Percentiles rank a stretch among this genome's conserved stretches.
These are phyloP conservation scores for Cydia amplana DNA, from an alignment of 1,140 invertebrate species.

Conservation along the genomic window DNA sequence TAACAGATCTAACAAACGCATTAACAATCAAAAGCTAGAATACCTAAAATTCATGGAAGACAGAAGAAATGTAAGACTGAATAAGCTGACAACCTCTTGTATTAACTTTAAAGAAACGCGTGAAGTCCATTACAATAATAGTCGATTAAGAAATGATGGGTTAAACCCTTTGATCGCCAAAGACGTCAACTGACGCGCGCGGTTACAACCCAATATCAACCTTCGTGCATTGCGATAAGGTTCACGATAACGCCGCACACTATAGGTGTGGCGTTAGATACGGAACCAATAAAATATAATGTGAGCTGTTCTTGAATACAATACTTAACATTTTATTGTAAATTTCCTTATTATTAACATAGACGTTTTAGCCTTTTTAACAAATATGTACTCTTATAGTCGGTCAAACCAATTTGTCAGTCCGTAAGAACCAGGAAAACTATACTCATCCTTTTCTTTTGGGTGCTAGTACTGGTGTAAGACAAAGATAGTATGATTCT, in stretches of 20 bases:
- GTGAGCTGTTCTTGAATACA: neutral
- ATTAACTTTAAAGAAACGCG: neutral
- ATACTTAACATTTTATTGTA: neutral
- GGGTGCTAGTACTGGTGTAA: too few relatives aligned
- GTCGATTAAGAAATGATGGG: neutral
- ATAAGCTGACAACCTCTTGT: conserved; percentile 7
- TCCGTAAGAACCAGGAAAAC: too few relatives aligned
- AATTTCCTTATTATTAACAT: neutral
- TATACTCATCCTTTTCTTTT: too few relatives aligned
- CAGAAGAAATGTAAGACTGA: conserved; percentile 8
- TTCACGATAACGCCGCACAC: too few relatives aligned
- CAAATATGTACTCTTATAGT: neutral
- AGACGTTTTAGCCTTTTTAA: neutral
- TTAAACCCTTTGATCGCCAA: neutral
- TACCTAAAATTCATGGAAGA: conserved; percentile 18
- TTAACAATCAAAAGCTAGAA: conserved; percentile 21
- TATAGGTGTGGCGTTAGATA: too few relatives aligned
- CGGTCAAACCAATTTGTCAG: too few relatives aligned
- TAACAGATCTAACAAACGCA: conserved; percentile 22
- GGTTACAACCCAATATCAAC: too few relatives aligned
- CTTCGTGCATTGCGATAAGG: too few relatives aligned
- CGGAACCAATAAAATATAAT: too few relatives aligned
- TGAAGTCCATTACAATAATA: neutral
- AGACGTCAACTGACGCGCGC: too few relatives aligned
- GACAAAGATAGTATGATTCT: too few relatives aligned